Conservation (phyloP, 2,113 vertebrate genomes). For the Anarrhichthys ocellatus region DNA sequence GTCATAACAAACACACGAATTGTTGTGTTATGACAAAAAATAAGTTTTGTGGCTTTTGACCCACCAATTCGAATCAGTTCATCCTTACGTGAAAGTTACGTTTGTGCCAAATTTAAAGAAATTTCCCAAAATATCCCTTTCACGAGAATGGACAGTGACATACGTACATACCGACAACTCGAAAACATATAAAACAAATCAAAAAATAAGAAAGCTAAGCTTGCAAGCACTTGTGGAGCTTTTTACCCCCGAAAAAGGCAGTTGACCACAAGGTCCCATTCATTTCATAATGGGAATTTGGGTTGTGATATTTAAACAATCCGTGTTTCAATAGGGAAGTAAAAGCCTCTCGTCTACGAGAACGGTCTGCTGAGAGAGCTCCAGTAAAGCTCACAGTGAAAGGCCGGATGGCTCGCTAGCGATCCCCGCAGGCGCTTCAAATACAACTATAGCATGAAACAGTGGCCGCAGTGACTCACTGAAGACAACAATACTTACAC, state of each 20-base stretch:
- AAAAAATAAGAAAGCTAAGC: not conserved
- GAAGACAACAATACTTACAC: constrained; percentile 85
- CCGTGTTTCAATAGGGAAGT: not conserved
- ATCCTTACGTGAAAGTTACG: no score
- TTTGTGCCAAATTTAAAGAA: no score
- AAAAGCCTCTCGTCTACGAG: no score
- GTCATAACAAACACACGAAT: no score
- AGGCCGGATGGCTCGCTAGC: not conserved
- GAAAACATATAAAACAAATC: no score
- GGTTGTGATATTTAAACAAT: not conserved
- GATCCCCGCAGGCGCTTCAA: not conserved
- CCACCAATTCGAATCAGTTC: no score
- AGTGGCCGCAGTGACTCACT: not conserved
- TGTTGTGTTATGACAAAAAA: no score
- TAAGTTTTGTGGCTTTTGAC: no score
- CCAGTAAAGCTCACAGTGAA: not conserved
- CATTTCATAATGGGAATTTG: not conserved
- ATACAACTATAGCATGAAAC: not conserved
- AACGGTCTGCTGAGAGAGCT: no score
- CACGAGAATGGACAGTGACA: no score
- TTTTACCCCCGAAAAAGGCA: not conserved
- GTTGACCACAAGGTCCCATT: not conserved
- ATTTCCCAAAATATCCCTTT: no score
- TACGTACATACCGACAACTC: no score
- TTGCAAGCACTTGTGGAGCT: not conserved